phyloP scores from a whole-genome alignment of 53 echinoderm and acorn worm species.

The Luidia sarsii region DNA sequence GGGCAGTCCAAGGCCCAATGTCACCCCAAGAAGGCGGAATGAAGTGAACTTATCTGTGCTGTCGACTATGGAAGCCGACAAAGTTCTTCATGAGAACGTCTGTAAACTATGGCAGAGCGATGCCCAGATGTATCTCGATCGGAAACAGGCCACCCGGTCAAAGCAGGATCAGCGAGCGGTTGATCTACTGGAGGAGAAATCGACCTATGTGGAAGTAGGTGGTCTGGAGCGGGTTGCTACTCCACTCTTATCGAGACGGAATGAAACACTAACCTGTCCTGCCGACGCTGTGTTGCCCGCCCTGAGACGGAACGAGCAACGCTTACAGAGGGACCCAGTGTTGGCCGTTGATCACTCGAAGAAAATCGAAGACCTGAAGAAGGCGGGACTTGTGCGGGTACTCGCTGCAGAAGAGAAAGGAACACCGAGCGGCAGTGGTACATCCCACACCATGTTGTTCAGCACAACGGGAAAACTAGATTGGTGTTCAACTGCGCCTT shows the following conservation, averaged over 20 bases:
- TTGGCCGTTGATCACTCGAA: background rate
- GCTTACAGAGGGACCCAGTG: background rate
- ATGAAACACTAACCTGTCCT: conserved; percentile 1
- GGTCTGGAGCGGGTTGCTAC: conserved; percentile 17
- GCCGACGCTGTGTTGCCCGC: background rate
- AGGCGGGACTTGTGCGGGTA: background rate
- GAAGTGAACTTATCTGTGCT: background rate
- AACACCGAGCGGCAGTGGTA: conserved; percentile 37
- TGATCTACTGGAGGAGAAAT: background rate
- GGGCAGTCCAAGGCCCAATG: conserved; percentile 30
- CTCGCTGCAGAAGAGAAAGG: background rate
- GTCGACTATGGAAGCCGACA: background rate
- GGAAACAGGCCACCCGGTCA: conserved; percentile 16
- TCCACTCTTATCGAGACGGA: conserved; percentile 19
- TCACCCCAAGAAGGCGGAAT: background rate
- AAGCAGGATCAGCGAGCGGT: conserved; percentile 23
- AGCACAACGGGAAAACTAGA: conserved; percentile 18
- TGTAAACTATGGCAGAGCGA: conserved; percentile 3
- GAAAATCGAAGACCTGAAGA: background rate
- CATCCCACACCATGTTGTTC: conserved; percentile 54
- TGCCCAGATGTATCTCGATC: background rate
- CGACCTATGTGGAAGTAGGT: conserved; percentile 14
- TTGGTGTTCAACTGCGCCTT: conserved; percentile 64
- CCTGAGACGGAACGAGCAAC: background rate
- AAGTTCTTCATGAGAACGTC: conserved; percentile 13